A percentile compares a stretch with the other conserved stretches of the same genome.
Evolutionary conservation across 2,797 vertebrate genomes (phyloP).

Genomic region (Darevskia mixta): DNA sequence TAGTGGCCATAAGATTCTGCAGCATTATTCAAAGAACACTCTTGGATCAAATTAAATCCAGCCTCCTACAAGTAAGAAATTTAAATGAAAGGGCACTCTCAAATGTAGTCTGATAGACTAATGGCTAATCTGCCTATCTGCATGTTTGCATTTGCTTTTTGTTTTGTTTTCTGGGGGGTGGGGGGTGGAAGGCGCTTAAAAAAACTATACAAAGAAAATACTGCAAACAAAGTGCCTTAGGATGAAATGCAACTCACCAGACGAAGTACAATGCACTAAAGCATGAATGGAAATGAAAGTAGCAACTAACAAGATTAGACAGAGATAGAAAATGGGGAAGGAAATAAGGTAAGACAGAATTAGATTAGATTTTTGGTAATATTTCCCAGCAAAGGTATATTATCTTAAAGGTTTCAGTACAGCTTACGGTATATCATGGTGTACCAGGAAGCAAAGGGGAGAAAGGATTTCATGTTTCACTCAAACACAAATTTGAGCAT

Average conservation of each 20-base stretch:
- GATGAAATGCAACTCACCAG: too few relatives aligned
- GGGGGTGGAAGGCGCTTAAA: too few relatives aligned
- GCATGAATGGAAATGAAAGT: neutral
- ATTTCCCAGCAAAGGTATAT: neutral
- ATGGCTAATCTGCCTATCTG: neutral
- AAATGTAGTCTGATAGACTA: slow-evolving; percentile 10
- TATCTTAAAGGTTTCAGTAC: neutral
- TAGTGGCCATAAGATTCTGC: slow-evolving; percentile 65
- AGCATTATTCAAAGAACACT: slow-evolving; percentile 65
- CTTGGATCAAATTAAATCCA: slow-evolving; percentile 64
- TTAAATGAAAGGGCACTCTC: slow-evolving; percentile 37
- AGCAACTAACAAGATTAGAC: neutral
- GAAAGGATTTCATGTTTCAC: slow-evolving; percentile 51
- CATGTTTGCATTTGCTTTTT: neutral
- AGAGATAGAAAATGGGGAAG: neutral
- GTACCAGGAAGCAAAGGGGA: neutral
- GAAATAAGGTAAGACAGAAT: too few relatives aligned
- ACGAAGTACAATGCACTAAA: neutral
- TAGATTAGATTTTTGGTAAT: neutral
- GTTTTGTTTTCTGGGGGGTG: too few relatives aligned
- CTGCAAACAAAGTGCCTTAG: neutral
- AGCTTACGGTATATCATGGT: neutral
- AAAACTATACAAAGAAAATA: too few relatives aligned
- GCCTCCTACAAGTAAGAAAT: slow-evolving; percentile 34
- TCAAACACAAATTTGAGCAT: slow-evolving; percentile 25